phyloP scores from a whole-genome alignment of 1,140 invertebrate species.

The Trichogramma pretiosum region DNA sequence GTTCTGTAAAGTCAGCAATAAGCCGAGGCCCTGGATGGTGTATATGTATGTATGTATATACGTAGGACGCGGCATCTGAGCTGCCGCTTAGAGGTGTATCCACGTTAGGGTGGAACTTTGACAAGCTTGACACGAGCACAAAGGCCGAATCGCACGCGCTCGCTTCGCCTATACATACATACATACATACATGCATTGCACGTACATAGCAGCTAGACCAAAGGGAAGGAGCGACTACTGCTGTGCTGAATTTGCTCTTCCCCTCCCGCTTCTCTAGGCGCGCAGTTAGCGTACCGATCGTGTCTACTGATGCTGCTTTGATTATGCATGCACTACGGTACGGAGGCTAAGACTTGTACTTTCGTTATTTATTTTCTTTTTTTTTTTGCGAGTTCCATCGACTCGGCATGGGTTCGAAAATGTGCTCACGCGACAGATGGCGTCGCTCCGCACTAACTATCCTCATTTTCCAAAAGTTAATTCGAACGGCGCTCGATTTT shows the following conservation, averaged over 20 bases:
- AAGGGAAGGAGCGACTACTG: constrained; percentile 26
- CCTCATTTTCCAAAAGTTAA: no score
- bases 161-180: constrained; percentile 9
- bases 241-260: constrained; percentile 3
- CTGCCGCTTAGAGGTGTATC: no score
- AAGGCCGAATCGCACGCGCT: constrained; percentile 28
- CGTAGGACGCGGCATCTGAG: no score
- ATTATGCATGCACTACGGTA: constrained; percentile 5
- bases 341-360: not conserved
- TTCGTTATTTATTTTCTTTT: constrained; percentile 2
- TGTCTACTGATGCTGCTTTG: no score
- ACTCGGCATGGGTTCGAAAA: not conserved
- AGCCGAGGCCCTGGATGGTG: no score
- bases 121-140: constrained; percentile 47
- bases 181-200: not conserved
- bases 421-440: no score
- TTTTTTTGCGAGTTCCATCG: not conserved
- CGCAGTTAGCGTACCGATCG: no score
- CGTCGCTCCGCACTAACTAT: no score
- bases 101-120: constrained; percentile 42
- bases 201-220: no score
- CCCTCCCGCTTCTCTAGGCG: not conserved
- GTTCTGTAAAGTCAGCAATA: no score
- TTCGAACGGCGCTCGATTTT: no score
- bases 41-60: no score